Percentiles rank a stretch among this genome's conserved stretches.
Evolutionary conservation across 2,888 invertebrate genomes (phyloP).

Genomic region (Drosophila gaucha): DNA sequence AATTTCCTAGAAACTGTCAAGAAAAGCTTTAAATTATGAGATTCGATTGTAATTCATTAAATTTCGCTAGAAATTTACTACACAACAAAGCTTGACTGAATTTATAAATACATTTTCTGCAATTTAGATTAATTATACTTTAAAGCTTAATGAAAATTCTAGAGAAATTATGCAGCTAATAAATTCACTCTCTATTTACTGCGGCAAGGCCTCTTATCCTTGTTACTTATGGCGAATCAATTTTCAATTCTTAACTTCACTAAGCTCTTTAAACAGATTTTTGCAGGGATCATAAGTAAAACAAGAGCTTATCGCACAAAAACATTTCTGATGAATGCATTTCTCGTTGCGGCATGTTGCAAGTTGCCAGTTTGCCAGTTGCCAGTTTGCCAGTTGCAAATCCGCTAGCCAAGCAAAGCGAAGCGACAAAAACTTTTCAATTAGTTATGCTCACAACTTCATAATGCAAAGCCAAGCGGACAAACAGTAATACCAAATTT

Average conservation of each 20-base stretch:
- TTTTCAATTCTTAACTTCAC: slow-evolving; percentile 2
- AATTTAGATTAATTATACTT: too few species aligned
- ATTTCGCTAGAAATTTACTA: too few species aligned
- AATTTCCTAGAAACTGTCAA: too few species aligned
- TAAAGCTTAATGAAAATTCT: too few species aligned
- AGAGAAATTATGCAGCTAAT: too few species aligned
- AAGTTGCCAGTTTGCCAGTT: slow-evolving; percentile 10
- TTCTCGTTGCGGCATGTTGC: slow-evolving; percentile 18
- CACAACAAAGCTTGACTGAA: too few species aligned
- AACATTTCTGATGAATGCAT: slow-evolving; percentile 34
- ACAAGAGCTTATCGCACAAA: slow-evolving; percentile 31
- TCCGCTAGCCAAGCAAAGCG: slow-evolving; percentile 40
- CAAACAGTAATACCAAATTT: slow-evolving; percentile 61
- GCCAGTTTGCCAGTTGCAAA: slow-evolving; percentile 37
- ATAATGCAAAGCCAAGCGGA: slow-evolving; percentile 62
- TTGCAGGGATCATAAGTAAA: slow-evolving; percentile 14
- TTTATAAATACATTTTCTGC: too few species aligned
- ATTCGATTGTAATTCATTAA: too few species aligned
- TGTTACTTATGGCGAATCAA: background rate
- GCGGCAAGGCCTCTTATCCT: background rate
- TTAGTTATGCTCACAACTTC: slow-evolving; percentile 77
- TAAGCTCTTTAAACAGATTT: slow-evolving; percentile 21
- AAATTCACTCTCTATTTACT: too few species aligned
- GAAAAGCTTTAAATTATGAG: too few species aligned
- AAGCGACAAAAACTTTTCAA: slow-evolving; percentile 71